Base-by-base conservation (phyloP, 2,113 vertebrate genomes). In the Macheiramphus alcinus region DNA sequence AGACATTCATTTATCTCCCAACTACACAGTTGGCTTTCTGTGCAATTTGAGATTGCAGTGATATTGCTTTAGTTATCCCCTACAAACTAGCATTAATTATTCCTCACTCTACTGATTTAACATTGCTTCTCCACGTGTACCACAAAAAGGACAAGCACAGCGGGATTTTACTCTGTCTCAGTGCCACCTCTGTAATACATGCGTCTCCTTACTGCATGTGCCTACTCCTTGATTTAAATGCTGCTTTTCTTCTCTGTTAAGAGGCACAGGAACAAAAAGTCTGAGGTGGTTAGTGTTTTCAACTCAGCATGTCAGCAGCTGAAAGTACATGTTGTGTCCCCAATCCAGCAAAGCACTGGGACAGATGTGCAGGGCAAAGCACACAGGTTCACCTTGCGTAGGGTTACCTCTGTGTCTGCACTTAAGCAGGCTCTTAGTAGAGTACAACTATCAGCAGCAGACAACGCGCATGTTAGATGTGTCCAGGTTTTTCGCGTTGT, bases 121-220 rank as follows among this genome's bases (percentile, higher is more conserved):
- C 91, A 97, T 80, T 76, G 81, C 89, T 95, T 95, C 81, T 97
- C 93, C 85, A 97, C 22, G 17, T 93, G 95, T 97, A 94, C 91
- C 97, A 83, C 89, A 96, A 96, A 97, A 95, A 97, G 78, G 91
- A 97, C 95, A 97, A 96, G 94, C 97, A 95, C 97, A 97, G 95
- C 32, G 94, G 97, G 94, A 96, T 96, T 97, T 96, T 97, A 85
- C 71, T 94, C 80, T 87, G 70, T 95, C 91, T 95, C 86, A 55
- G 66, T 81, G 93, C 93, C 87, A 85, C 74, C 42, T 71, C 71
- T 83, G 70, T 78, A 94, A 68, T 80, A 83, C 71, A 76, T 50
- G 52, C 19, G 1, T 66, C 72, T 93, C 84, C 85, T 75, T 91
- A 71, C 42, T 43, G 47, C 42, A 67, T 78, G 50, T 73, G 32